Conservation (phyloP, 1,140 invertebrate species). For the Ganaspis sp. region DNA sequence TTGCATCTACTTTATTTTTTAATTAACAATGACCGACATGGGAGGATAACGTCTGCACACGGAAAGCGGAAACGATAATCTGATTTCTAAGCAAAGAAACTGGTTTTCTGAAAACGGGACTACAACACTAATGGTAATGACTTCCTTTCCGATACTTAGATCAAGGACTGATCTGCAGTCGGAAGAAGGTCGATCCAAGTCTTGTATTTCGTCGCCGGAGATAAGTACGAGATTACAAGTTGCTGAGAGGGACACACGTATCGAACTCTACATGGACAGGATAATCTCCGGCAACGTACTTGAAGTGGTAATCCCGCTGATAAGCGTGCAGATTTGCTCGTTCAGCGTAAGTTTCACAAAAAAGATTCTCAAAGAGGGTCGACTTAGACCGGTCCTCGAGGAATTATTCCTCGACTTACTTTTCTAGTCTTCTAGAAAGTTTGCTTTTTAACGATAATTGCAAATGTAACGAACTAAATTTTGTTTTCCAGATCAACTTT, state of each 20-base stretch:
- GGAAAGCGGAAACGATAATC: slow-evolving; percentile 1
- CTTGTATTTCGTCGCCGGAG: neutral
- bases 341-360: slow-evolving; percentile 59
- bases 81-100: neutral
- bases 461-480: too few relatives aligned
- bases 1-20: too few relatives aligned
- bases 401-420: neutral
- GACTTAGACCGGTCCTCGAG: slow-evolving; percentile 32
- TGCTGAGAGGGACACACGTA: slow-evolving; percentile 28
- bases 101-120: neutral
- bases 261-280: slow-evolving; percentile 52
- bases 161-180: slow-evolving; percentile 16
- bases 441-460: neutral
- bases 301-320: slow-evolving; percentile 47
- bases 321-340: slow-evolving; percentile 52
- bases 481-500: too few relatives aligned
- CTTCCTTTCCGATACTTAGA: slow-evolving; percentile 10
- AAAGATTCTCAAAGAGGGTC: slow-evolving; percentile 44
- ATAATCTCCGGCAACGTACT: slow-evolving; percentile 48
- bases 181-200: slow-evolving; percentile 8
- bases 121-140: slow-evolving; percentile 12
- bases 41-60: neutral
- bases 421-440: neutral
- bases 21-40: neutral
- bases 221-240: slow-evolving; percentile 26